Conservation (phyloP, 2,113 vertebrate genomes). For the Nothoprocta perdicaria region DNA sequence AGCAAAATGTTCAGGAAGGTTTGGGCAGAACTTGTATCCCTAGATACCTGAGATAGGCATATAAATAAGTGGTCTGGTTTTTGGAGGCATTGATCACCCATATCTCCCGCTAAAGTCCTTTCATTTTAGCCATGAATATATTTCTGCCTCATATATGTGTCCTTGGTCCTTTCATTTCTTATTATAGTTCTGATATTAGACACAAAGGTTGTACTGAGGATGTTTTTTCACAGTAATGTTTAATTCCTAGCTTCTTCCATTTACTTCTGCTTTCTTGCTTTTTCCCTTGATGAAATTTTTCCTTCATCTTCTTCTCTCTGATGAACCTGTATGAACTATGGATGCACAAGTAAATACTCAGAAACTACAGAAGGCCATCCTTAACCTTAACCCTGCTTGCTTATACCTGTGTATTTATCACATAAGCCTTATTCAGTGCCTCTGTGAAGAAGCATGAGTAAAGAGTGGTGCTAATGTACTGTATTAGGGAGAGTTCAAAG, state of each 20-base stretch:
- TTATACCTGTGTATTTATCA: slow-evolving; percentile 32
- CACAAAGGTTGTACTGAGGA: neutral
- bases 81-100: neutral
- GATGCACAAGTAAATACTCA: slow-evolving; percentile 36
- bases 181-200: neutral
- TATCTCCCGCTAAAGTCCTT: neutral
- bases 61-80: neutral
- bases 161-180: neutral
- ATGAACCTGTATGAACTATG: neutral
- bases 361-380: slow-evolving; percentile 24
- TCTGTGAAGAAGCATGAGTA: neutral
- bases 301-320: neutral
- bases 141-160: neutral
- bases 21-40: neutral
- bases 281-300: slow-evolving; percentile 22
- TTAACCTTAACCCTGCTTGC: slow-evolving; percentile 45
- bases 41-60: neutral
- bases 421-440: slow-evolving; percentile 5
- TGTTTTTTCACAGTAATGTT: neutral
- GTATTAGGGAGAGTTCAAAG: neutral
- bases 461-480: neutral
- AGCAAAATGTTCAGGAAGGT: neutral
- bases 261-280: slow-evolving; percentile 1
- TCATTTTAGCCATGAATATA: neutral
- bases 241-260: slow-evolving; percentile 7